Evolutionary conservation across 2,888 invertebrate genomes (phyloP), one percentile per base, ranked within the genome.

Genomic region (Machimus atricapillus): DNA sequence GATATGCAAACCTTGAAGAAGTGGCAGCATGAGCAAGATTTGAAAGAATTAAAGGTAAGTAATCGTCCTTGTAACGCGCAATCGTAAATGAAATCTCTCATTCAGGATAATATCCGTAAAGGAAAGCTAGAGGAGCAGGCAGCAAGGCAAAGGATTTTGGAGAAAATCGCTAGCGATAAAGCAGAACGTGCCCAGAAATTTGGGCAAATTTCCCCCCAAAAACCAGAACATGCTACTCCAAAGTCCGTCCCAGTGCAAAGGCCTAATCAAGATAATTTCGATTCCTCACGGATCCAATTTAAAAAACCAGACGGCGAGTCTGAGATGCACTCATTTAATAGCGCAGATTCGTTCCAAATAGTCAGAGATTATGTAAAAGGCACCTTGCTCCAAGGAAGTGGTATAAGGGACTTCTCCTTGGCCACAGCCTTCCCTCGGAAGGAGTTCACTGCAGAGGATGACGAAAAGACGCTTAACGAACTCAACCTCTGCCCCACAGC

Each of bases 341-440:
- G 95, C 0, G 93, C 94, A 73, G 94, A 94, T 31, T 94, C 95
- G 0, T 92, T 98, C 3, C 93, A 93, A 0, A 93, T 94, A n/a
- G 93, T 94, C 66, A 92, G 93, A 5, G 90, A 90, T 27, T 93
- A 92, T 89, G 92, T 94, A 1, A 90, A 90, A 58, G 87, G 43
- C 1, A 90, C 90, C 87, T 79, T 92, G 86, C 77, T 92, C 88
- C 87, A 90, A 85, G 90, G 90, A 31, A 91, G 91, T 9, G 91
- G 91, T n/a, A 91, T 92, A 77, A 94, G 93, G 0, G 93, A 95
- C 86, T 97, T 97, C 90, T 93, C 94, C 0, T 93, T 98, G 87
- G 96, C 96, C 88, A 98, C 98, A 1, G 96, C 95, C 90, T 99
- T 97, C 93, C 98, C 99, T 19, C 96, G 95, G 91, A 97, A 97